A percentile compares a stretch with the other conserved stretches of the same genome.
Conservation (phyloP, 1,140 invertebrate genomes). For the Lepidurus packardi region DNA sequence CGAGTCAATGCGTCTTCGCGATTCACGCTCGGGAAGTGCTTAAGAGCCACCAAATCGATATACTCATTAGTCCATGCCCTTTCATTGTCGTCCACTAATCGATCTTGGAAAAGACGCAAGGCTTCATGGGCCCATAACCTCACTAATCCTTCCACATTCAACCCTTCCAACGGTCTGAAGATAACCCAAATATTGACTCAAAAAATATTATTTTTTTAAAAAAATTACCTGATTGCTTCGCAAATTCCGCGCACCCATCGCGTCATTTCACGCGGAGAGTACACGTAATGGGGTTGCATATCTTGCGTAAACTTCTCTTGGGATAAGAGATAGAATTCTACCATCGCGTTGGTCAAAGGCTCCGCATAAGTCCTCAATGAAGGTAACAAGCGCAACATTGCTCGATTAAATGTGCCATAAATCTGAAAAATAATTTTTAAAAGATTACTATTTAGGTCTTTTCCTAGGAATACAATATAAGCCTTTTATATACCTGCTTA, state of each 20-base stretch:
- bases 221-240: constrained; percentile 70
- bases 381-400: constrained; percentile 90
- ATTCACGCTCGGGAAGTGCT: constrained; percentile 91
- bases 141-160: constrained; percentile 89
- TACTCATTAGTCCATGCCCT: constrained; percentile 97
- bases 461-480: constrained; percentile 33
- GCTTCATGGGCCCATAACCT: constrained; percentile 98
- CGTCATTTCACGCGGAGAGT: constrained; percentile 99
- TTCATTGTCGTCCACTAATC: constrained; percentile 90
- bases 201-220: background rate
- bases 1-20: constrained; percentile 74
- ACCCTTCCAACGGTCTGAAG: constrained; percentile 73
- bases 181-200: constrained; percentile 29
- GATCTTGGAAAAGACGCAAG: constrained; percentile 85
- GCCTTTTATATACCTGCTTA: constrained; percentile 58
- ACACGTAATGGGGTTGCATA: constrained; percentile 99
- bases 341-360: constrained; percentile 96
- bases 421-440: constrained; percentile 56
- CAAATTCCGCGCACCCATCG: constrained; percentile 98
- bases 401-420: constrained; percentile 95
- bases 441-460: constrained; percentile 26
- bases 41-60: constrained; percentile 86
- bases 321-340: constrained; percentile 93
- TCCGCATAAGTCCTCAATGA: constrained; percentile 86
- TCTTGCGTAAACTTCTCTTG: constrained; percentile 99